phyloP scores from a whole-genome alignment of 2,888 invertebrate genomes.

The Pristionchus exspectatus region DNA sequence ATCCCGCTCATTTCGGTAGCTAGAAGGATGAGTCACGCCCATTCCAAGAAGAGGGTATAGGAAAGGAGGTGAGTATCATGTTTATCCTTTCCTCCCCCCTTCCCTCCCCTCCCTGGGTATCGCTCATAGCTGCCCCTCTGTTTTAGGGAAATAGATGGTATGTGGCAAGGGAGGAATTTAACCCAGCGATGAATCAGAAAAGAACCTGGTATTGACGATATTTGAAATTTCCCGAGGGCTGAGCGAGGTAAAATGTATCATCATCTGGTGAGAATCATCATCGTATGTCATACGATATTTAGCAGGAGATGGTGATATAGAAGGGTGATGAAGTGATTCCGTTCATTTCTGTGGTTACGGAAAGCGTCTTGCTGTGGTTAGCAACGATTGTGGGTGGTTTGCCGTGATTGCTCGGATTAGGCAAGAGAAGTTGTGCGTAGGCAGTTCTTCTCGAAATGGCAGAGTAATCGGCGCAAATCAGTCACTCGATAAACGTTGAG shows the following conservation, averaged over 20 bases:
- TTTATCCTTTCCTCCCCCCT: constrained; percentile 15
- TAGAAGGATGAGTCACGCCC: neutral
- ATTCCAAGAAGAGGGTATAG: neutral
- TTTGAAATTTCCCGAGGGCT: neutral
- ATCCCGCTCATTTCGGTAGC: constrained; percentile 33
- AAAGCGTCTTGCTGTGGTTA: no score
- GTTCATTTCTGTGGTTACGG: no score
- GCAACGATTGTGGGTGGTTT: neutral
- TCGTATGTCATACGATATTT: constrained; percentile 35
- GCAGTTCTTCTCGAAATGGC: constrained; percentile 14
- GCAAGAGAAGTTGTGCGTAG: neutral
- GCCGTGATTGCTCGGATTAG: constrained; percentile 9
- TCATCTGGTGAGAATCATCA: neutral
- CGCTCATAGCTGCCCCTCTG: constrained; percentile 15
- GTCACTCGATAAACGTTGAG: constrained; percentile 12
- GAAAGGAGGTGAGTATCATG: constrained; percentile 23
- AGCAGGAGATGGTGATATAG: neutral
- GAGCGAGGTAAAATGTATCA: neutral
- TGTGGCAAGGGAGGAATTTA: constrained; percentile 8
- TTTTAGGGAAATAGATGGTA: neutral
- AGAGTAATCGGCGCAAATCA: neutral
- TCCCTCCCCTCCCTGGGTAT: neutral
- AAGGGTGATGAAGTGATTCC: neutral
- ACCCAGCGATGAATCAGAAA: neutral
- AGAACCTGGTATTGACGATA: neutral